phyloP scores from a whole-genome alignment of 2,888 invertebrate genomes.

The Agrilus mali region DNA sequence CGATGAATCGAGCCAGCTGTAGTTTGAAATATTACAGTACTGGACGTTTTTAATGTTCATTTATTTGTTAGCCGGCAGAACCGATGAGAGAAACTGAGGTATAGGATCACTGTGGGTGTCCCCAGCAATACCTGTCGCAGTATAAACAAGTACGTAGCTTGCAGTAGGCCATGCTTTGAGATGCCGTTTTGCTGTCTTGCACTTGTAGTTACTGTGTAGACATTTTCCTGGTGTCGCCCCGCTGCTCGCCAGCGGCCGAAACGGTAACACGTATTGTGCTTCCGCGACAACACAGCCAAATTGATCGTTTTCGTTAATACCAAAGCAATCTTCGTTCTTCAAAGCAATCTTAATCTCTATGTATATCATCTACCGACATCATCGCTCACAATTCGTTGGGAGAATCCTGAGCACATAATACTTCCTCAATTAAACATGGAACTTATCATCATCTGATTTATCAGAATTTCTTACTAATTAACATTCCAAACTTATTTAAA shows the following conservation, averaged over 20 bases:
- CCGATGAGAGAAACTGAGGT: slow-evolving; percentile 66
- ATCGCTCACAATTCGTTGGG: too few relatives aligned
- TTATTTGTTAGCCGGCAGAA: slow-evolving; percentile 58
- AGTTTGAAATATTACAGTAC: slow-evolving; percentile 2
- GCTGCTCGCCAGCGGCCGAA: slow-evolving; percentile 13
- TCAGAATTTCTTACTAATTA: too few relatives aligned
- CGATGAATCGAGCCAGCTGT: too few relatives aligned
- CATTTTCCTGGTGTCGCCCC: slow-evolving; percentile 24
- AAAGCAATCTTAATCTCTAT: too few relatives aligned
- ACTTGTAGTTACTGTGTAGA: slow-evolving; percentile 33
- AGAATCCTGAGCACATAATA: too few relatives aligned
- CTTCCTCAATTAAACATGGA: too few relatives aligned
- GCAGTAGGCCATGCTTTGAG: slow-evolving; percentile 33
- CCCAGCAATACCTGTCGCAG: slow-evolving; percentile 45
- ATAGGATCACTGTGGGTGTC: slow-evolving; percentile 46
- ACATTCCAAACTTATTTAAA: too few relatives aligned
- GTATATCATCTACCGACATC: too few relatives aligned
- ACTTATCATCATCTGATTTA: too few relatives aligned
- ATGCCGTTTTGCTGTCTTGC: slow-evolving; percentile 32
- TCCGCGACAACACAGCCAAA: slow-evolving; percentile 33
- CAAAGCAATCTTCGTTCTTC: slow-evolving; percentile 4
- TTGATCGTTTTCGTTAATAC: slow-evolving; percentile 9
- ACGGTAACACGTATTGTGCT: slow-evolving; percentile 9
- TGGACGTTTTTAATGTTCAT: slow-evolving; percentile 28
- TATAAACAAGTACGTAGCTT: slow-evolving; percentile 50